phyloP scores from a whole-genome alignment of 2,888 invertebrate genomes.

The Linnaemya vulpina region DNA sequence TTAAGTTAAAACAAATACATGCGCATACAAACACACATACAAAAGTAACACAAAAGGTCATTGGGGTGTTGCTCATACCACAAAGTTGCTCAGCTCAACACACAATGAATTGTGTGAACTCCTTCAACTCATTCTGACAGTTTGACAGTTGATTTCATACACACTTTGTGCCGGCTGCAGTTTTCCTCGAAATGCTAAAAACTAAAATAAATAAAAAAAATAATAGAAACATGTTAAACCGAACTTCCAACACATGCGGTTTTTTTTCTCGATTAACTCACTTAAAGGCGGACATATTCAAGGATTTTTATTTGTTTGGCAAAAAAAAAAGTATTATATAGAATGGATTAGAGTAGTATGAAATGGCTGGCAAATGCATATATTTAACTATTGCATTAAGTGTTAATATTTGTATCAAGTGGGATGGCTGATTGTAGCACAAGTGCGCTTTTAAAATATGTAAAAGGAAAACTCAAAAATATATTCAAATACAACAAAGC shows the following conservation, averaged over 20 bases:
- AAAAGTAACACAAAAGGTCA: constrained; percentile 70
- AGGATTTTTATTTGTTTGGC: constrained; percentile 58
- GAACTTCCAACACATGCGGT: constrained; percentile 44
- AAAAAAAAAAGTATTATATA: constrained; percentile 4
- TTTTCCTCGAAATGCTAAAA: constrained; percentile 38
- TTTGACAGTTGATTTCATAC: constrained; percentile 59
- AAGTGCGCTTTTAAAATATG: constrained; percentile 36
- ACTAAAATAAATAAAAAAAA: constrained; percentile 45
- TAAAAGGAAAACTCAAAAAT: constrained; percentile 2
- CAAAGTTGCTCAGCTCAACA: background rate
- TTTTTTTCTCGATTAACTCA: constrained; percentile 36
- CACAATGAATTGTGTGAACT: constrained; percentile 42
- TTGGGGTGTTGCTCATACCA: constrained; percentile 57
- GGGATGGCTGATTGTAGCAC: constrained; percentile 40
- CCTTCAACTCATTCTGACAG: constrained; percentile 58
- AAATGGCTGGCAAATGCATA: constrained; percentile 28
- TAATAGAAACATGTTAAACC: constrained; percentile 17
- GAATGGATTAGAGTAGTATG: constrained; percentile 35
- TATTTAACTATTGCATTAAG: constrained; percentile 30
- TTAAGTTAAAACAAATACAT: constrained; percentile 4
- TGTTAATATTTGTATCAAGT: constrained; percentile 55
- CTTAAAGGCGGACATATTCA: constrained; percentile 67
- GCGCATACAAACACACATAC: too few relatives aligned
- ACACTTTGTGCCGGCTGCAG: background rate
- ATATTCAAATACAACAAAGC: constrained; percentile 45